Evolutionary conservation across 1,140 invertebrate genomes (phyloP).

Genomic region (Portunus trituberculatus): DNA sequence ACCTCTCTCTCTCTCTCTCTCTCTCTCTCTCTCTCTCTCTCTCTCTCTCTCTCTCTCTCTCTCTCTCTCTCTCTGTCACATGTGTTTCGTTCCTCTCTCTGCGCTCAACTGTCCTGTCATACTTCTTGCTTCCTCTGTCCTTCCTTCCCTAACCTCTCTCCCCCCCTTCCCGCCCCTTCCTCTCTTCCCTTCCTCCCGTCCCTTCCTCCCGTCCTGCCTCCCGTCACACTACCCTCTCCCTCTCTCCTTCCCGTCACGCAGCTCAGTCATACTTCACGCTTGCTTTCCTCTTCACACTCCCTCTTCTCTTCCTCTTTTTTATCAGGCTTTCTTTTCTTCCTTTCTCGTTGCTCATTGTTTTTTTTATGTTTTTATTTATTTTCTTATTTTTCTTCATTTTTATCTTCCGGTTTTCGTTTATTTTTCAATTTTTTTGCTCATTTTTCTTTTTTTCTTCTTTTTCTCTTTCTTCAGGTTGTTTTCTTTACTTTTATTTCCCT

Average conservation of each 20-base stretch:
- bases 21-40: no score
- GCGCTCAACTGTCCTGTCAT: no score
- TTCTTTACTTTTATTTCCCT: background rate
- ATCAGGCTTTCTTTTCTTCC: background rate
- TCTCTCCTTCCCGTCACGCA: background rate
- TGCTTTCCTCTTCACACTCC: slow-evolving; percentile 3
- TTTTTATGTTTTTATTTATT: background rate
- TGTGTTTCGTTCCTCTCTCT: no score
- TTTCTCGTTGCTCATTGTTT: background rate
- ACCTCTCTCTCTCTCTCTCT: no score
- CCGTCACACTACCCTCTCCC: background rate
- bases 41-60: no score
- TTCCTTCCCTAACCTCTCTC: background rate
- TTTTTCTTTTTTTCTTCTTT: background rate
- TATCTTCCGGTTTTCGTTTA: background rate
- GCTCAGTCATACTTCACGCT: background rate
- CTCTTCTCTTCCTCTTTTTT: background rate
- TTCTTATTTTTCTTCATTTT: background rate
- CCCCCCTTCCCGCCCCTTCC: background rate
- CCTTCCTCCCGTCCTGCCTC: background rate
- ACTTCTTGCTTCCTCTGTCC: no score
- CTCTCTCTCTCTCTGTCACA: no score
- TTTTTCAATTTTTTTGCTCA: background rate
- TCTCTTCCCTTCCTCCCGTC: background rate
- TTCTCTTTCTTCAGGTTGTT: background rate